These are phyloP conservation scores for Drosophila kanapiae DNA, from an alignment of 1,140 invertebrate genomes.

Conservation along the genomic window DNA sequence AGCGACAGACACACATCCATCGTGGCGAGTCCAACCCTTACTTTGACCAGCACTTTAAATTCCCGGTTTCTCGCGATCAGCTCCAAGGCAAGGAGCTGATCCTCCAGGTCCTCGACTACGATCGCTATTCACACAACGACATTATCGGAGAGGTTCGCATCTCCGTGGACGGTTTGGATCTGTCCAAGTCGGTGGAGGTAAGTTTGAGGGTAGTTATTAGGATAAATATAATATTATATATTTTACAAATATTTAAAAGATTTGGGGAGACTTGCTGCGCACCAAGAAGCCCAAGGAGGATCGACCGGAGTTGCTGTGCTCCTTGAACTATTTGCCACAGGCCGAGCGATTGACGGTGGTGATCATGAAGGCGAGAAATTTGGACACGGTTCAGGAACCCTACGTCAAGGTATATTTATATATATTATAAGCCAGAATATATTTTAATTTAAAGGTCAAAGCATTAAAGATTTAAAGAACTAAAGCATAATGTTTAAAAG, in stretches of 20 bases:
- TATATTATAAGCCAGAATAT: too few relatives aligned
- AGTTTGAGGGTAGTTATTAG: not conserved
- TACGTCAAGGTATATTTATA: slow-evolving; percentile 97
- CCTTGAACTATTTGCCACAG: slow-evolving; percentile 94
- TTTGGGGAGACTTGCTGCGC: slow-evolving; percentile 91
- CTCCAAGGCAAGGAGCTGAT: slow-evolving; percentile 90
- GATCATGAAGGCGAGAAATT: slow-evolving; percentile 93
- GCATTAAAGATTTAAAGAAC: not conserved
- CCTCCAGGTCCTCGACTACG: slow-evolving; percentile 88
- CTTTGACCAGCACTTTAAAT: slow-evolving; percentile 94
- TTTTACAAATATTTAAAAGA: slow-evolving; percentile 38
- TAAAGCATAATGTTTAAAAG: not conserved
- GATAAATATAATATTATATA: fast-evolving
- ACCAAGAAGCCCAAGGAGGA: slow-evolving; percentile 92
- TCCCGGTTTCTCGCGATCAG: slow-evolving; percentile 93
- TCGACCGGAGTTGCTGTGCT: slow-evolving; percentile 92
- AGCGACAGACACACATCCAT: slow-evolving; percentile 92
- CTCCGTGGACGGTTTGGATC: slow-evolving; percentile 89
- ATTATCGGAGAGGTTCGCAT: slow-evolving; percentile 92
- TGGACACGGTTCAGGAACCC: slow-evolving; percentile 90
- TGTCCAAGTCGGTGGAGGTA: slow-evolving; percentile 90
- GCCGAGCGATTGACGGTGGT: slow-evolving; percentile 94
- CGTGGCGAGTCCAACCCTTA: slow-evolving; percentile 91
- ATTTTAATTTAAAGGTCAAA: not conserved
- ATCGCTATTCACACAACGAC: slow-evolving; percentile 92